Evolutionary conservation across 30 jellyfish, hydroid and myxozoan species (phyloP), one percentile per base, ranked within the genome.

Genomic region (Catostylus mosaicus): DNA sequence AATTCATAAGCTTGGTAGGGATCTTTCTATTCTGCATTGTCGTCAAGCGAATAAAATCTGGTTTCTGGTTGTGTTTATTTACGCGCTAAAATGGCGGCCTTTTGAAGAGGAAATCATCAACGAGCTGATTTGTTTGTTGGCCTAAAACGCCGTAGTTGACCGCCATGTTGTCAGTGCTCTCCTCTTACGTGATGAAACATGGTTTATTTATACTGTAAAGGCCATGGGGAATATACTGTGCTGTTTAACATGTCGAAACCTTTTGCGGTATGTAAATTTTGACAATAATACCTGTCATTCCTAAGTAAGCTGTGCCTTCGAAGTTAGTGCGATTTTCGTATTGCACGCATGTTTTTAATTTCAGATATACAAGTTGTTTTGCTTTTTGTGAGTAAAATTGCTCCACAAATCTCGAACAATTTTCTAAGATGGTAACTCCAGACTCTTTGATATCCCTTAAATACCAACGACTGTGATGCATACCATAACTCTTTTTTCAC

Each of bases 231-330:
- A 52, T 31, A 74, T 54, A 30, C 52, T 74, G 18, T 74, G 85
- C 27, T 74, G 85, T 57, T 30, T 74, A 46, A 48, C 85, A 31
- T 74, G 85, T 74, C 74, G 85, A 22, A 74, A 74, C 56, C 20
- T 48, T 34, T 30, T 74, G 11, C 75, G 85, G 85, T 74, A 47
- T 48, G 85, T 74, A 32, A 57, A 36, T n/a, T 22, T 45, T 46
- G 29, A n/a, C 1, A 12, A 30, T 20, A 29, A 1, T 30, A 74
- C 51, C 63, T 72, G 45, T 23, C 40, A 30, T 9, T 30, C 8
- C 29, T 2, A 38, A 35, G 38, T 38, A 19, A 6, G 56, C 56
- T n/a, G n/a, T n/a, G n/a, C n/a, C n/a, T n/a, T n/a, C n/a, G n/a
- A n/a, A n/a, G n/a, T n/a, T n/a, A n/a, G n/a, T n/a, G n/a, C n/a